Base-by-base conservation (phyloP, 2,888 invertebrate species). In the Adineta ricciae region DNA sequence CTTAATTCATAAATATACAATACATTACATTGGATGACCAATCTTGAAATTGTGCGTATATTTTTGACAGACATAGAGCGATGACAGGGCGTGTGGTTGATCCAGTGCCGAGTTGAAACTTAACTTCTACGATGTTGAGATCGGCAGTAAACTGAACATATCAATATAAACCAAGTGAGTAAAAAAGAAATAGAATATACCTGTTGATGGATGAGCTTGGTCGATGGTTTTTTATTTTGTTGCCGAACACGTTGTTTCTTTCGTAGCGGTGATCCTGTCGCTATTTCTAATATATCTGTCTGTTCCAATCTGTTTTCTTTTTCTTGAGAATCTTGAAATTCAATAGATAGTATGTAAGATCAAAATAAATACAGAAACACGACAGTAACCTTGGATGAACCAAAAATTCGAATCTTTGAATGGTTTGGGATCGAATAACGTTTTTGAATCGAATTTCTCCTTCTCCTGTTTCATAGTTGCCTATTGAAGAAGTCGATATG, bases 391-490 rank as follows among this genome's bases (percentile, higher is more conserved):
- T 50, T 50, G 50, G 87, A 87, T 83, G 87, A 89, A 97, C 96
- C 96, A 96, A 90, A 93, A 94, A 52, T 94, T 92, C 84, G 92
- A 92, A 2, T 94, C 93, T 27, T 91, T 91, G 88, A 93, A 93
- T 0, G 92, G 90, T 86, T 93, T 92, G 7, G 93, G 91, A 4
- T 92, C 91, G 95, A 96, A 96, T 50, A 95, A 90, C 32, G 93
- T 90, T 7, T 92, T 91, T 88, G 93, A 93, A 89, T 93, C 92
- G 36, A 92, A 91, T 73, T 92, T 89, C 14, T 90, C 90, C 1
- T 91, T 91, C 1, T 89, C 89, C 54, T 90, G 89, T 72, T 90
- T 89, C 86, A 92, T 92, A 82, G 92, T 50, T 16, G 50, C 19
- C 50, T 50, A 50, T 50, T 19, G 19, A 50, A 19, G 46, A 46